Evolutionary conservation across 2,113 vertebrate genomes (phyloP), one percentile per base, ranked within the genome.

Genomic region (Grantiella picta): DNA sequence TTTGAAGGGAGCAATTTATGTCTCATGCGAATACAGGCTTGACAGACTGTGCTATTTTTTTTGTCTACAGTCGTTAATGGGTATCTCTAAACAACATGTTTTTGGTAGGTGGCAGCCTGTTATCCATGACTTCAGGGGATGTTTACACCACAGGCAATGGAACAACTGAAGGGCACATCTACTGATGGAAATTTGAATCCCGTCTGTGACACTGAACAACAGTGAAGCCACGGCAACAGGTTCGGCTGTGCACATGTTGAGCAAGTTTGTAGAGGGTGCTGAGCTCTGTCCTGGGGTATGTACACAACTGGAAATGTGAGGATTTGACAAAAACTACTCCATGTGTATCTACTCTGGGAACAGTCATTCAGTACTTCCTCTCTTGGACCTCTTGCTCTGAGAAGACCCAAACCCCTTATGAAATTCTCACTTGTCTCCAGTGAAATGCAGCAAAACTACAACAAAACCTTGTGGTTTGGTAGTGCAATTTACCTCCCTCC

Each of bases 401-500:
- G 29, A 76, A 20, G 3, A 57, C 12, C 3, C 35, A 36, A 23
- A 65, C 27, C 3, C 4, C 3, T 53, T 53, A 25, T 70, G 29
- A 86, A 77, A 36, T 7, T 83, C 33, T 16, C 5, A 33, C 9
- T 1, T 0, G 14, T 36, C 8, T 82, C 12, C 17, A 49, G 10
- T 28, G 16, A 85, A 69, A 33, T 59, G 20, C 7, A 61, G 5
- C 4, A 71, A 54, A 23, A 50, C 14, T 71, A 40, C 35, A 82
- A 16, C 13, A 31, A 50, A 87, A 1, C 24, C 7, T 10, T 53
- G 27, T 50, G 9, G 2, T 11, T 72, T 87, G 15, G 25, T 56
- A 29, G 12, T 21, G 28, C 8, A 40, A 18, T 53, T 76, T 52
- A 36, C 8, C 2, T 2, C 2, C 4, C 11, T 53, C 3, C 4